Conservation (phyloP, 2,888 invertebrate species). For the Melanargia galathea region DNA sequence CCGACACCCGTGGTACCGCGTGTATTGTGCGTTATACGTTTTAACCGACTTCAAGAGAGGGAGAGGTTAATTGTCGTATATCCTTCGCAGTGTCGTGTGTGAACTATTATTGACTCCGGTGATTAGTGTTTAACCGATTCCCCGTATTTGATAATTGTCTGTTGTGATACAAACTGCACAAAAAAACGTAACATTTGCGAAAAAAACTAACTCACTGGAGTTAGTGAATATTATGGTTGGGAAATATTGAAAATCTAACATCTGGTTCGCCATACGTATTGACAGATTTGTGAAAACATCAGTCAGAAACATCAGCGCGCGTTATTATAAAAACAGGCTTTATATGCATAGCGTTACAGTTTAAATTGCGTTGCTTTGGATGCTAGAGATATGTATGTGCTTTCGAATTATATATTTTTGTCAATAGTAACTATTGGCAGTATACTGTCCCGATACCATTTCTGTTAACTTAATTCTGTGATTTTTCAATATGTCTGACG, state of each 20-base stretch:
- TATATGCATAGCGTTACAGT: too few relatives aligned
- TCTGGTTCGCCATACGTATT: too few relatives aligned
- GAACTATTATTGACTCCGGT: slow-evolving; percentile 16
- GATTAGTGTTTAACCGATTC: slow-evolving; percentile 13
- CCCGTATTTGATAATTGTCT: slow-evolving; percentile 1
- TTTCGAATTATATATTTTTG: too few relatives aligned
- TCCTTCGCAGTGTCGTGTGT: slow-evolving; percentile 10
- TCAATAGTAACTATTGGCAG: too few relatives aligned
- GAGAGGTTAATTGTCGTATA: not conserved
- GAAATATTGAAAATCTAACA: too few relatives aligned
- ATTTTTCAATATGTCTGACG: not conserved
- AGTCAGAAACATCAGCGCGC: too few relatives aligned
- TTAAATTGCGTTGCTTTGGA: too few relatives aligned
- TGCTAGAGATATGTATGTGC: too few relatives aligned
- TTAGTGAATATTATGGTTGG: not conserved
- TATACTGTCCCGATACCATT: too few relatives aligned
- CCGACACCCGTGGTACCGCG: slow-evolving; percentile 12
- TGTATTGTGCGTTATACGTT: not conserved
- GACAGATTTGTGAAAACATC: too few relatives aligned
- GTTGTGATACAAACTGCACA: not conserved
- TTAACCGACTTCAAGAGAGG: not conserved
- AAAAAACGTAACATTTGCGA: not conserved
- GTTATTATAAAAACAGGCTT: too few relatives aligned
- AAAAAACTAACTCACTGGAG: not conserved
- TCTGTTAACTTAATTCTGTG: too few relatives aligned